Evolutionary conservation across 53 echinoderm and acorn worm species (phyloP), one percentile per base, ranked within the genome.

Genomic region (Stichopus horrens): DNA sequence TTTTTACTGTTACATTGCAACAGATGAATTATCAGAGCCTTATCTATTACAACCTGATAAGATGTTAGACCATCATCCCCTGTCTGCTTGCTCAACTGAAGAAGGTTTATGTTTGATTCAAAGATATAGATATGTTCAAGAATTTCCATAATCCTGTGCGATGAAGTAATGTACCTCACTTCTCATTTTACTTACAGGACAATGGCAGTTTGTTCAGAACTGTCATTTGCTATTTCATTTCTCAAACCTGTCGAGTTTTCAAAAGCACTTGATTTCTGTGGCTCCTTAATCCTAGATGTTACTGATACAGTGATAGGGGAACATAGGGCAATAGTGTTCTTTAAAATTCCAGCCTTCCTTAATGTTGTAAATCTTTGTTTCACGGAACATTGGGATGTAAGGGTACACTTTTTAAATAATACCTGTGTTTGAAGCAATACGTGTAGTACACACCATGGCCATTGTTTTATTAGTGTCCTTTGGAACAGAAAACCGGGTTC

Each of bases 51-150:
- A 51, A 77, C 52, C 6, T 7, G 21, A 22, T 23, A 52, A 77
- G 21, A 5, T 77, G 23, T 77, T 77, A 52, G 55, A 77, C 52
- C 52, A 23, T 77, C 77, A 77, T 77, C 77, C 77, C 57, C 82
- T 81, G n/a, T 81, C 82, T 14, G 19, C 55, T 57, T 11, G 56
- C 58, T 14, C 19, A 9, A 77, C 5, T 52, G 77, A 77, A 23
- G 52, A 10, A 23, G 51, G 77, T 5, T 13, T 4, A 77, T 77
- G 82, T 57, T 20, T 81, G 7, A 56, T 81, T n/a, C 2, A 57
- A 57, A 81, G 58, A 56, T 81, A 81, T 81, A 81, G 58, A 54
- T 81, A 81, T 81, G 0, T 81, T 18, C 18, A 57, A 54, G 82
- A 81, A 81, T 81, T 81, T 57, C 57, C 54, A 54, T 81, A n/a